Conservation (phyloP, 2,797 vertebrate species). For the Botia almorhae region DNA sequence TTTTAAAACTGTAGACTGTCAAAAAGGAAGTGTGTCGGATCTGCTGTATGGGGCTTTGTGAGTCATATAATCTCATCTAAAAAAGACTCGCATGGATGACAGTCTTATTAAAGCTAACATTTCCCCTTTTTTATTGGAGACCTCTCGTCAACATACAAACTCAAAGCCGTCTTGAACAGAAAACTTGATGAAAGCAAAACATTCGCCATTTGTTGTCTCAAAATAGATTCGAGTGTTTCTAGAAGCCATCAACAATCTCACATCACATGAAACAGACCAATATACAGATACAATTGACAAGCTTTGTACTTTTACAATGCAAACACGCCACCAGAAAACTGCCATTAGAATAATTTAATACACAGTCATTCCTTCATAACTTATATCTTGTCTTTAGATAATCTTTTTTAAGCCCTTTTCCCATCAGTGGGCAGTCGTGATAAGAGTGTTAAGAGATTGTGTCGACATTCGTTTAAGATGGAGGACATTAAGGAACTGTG, state of each 20-base stretch:
- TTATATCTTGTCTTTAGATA: slow-evolving; percentile 23
- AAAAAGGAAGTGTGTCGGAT: background rate
- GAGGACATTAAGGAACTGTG: slow-evolving; percentile 45
- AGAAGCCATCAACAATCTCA: slow-evolving; percentile 23
- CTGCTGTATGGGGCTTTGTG: too few relatives aligned
- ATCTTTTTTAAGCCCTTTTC: slow-evolving; percentile 35
- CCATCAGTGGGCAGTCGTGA: slow-evolving; percentile 44
- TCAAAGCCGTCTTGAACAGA: slow-evolving; percentile 22
- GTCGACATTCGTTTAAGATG: slow-evolving; percentile 49
- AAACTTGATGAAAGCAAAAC: slow-evolving; percentile 37
- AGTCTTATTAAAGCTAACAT: background rate
- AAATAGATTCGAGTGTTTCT: slow-evolving; percentile 40
- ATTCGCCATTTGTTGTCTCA: slow-evolving; percentile 28
- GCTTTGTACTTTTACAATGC: slow-evolving; percentile 20
- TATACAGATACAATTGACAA: slow-evolving; percentile 29
- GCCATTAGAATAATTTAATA: slow-evolving; percentile 8
- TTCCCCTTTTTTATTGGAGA: background rate
- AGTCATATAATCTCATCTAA: background rate
- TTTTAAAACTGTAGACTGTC: background rate
- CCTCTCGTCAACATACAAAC: slow-evolving; percentile 18
- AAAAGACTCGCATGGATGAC: background rate
- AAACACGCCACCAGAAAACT: slow-evolving; percentile 4
- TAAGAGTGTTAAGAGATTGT: slow-evolving; percentile 36
- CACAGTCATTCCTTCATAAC: slow-evolving; percentile 12
- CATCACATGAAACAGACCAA: slow-evolving; percentile 33